Evolutionary conservation across 2,888 invertebrate genomes (phyloP).

Genomic region (Phasia obesa): DNA sequence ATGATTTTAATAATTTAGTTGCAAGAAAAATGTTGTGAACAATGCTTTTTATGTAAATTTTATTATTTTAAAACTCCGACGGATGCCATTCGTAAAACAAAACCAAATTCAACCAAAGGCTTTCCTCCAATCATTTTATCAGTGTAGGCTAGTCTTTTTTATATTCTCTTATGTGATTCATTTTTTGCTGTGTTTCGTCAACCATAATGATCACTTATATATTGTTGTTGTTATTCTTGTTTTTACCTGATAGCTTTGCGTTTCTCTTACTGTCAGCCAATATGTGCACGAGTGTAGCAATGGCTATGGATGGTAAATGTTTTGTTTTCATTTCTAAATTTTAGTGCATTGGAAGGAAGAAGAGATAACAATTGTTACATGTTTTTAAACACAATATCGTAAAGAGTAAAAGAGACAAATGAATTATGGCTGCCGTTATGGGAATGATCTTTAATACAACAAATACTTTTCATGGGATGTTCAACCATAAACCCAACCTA

Average conservation of each 20-base stretch:
- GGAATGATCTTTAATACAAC: constrained; percentile 41
- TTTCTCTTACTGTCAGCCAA: too few relatives aligned
- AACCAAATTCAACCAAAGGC: background rate
- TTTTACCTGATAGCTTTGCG: constrained; percentile 23
- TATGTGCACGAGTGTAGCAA: too few relatives aligned
- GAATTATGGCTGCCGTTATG: constrained; percentile 76
- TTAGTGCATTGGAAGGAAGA: too few relatives aligned
- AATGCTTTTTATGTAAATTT: too few relatives aligned
- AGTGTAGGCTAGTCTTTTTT: background rate
- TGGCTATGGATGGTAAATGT: too few relatives aligned
- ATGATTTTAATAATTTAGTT: too few relatives aligned
- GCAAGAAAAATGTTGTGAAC: too few relatives aligned
- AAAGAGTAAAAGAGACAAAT: constrained; percentile 75
- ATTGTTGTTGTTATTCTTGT: constrained; percentile 4
- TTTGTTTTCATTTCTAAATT: too few relatives aligned
- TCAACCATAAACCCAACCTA: constrained; percentile 59
- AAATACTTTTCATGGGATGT: constrained; percentile 36
- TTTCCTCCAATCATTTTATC: constrained; percentile 11
- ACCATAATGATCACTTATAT: constrained; percentile 40
- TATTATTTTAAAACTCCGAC: constrained; percentile 13
- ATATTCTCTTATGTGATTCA: background rate
- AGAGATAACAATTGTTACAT: background rate
- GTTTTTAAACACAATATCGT: background rate
- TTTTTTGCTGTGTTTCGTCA: constrained; percentile 20
- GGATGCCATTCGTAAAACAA: constrained; percentile 35